These are phyloP conservation scores for Argya squamiceps DNA, from an alignment of 2,797 vertebrate genomes.

Conservation along the genomic window DNA sequence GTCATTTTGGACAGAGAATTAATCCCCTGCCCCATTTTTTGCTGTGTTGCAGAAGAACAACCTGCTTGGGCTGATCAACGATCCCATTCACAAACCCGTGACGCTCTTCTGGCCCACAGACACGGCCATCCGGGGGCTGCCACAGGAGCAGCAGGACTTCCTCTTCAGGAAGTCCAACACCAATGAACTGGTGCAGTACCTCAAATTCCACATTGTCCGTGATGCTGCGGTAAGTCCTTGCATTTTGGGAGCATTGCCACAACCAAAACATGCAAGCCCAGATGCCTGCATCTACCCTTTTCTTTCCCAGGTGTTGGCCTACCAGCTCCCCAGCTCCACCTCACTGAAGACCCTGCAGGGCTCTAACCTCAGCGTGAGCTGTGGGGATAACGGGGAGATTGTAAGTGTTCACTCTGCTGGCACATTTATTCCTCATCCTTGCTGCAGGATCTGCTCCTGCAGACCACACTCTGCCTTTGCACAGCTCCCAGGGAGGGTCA, in stretches of 20 bases:
- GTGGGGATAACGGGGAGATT: slow-evolving; percentile 75
- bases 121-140: slow-evolving; percentile 78
- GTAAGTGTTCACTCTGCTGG: slow-evolving; percentile 70
- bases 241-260: not conserved
- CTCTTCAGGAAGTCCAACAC: slow-evolving; percentile 83
- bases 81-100: slow-evolving; percentile 81
- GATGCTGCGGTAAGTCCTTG: slow-evolving; percentile 76
- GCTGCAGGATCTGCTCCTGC: not conserved
- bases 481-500: not conserved
- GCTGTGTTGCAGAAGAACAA: slow-evolving; percentile 81
- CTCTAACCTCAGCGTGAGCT: slow-evolving; percentile 82
- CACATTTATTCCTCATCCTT: not conserved
- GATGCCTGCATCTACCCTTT: rapidly evolving
- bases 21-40: not conserved
- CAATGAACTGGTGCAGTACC: slow-evolving; percentile 81
- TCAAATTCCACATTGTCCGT: slow-evolving; percentile 89
- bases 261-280: not conserved
- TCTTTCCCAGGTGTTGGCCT: slow-evolving; percentile 76
- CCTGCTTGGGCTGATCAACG: slow-evolving; percentile 76
- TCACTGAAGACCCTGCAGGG: slow-evolving; percentile 87
- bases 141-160: slow-evolving; percentile 84
- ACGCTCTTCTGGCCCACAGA: slow-evolving; percentile 91
- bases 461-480: not conserved
- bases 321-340: slow-evolving; percentile 72
- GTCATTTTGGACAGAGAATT: not conserved